Base-by-base conservation (phyloP, 2,888 invertebrate species). In the Pollenia griseotomentosa region DNA sequence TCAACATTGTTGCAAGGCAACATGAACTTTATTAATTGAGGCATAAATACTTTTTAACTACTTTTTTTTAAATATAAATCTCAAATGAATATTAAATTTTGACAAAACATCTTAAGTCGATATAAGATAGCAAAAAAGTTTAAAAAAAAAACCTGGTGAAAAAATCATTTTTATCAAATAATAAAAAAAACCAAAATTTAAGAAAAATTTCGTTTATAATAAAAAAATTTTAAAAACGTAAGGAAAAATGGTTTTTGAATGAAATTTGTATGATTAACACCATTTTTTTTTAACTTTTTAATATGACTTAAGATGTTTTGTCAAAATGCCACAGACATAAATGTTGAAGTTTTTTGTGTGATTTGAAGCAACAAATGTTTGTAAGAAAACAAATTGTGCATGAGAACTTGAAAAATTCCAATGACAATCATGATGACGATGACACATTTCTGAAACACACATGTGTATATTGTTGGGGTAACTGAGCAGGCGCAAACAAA, bases 401-500 rank as follows among this genome's bases (percentile, higher is more conserved):
- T 74, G 73, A 11, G 73, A 73, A 66, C 59, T 68, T 40, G 48
- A 79, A 48, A 16, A 51, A 59, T 23, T 40, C 19, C 23, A 70
- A 42, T 61, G 70, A 71, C 48, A 80, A 73, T 57, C 33, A 8
- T 51, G 2, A 55, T 79, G 68, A 70, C 70, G 78, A 86, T 86
- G 86, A 83, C 86, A 83, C 83, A 86, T 86, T 86, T 83, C 23
- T 71, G 5, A 48, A 42, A 48, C 33, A 57, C 10, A 78, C 48
- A 68, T 14, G 7, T 46, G 57, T 63, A 42, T 11, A 23, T 44
- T 40, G 33, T 44, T 40, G 33, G 33, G 42, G 12, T 42, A 23
- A 74, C 53, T 63, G 70, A 74, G 85, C 79, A 79, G 74, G 86
- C 86, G 82, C 79, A 77, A 44, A 66, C 23, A 16, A 68, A 68